phyloP scores from a whole-genome alignment of 2,113 vertebrate species.

The Columbina picui region DNA sequence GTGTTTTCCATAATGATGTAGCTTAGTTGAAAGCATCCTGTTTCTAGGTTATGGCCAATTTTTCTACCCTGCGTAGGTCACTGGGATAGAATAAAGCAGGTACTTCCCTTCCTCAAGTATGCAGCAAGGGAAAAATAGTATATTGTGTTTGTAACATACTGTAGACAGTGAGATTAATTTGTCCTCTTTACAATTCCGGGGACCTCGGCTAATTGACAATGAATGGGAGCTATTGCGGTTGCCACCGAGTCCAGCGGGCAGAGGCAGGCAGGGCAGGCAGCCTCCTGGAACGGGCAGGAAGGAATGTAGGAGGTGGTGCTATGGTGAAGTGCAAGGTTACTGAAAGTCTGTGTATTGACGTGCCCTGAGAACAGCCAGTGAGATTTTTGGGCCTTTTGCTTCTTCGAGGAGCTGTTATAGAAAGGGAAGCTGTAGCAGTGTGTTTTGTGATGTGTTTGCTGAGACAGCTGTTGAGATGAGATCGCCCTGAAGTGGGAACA shows the following conservation, averaged over 20 bases:
- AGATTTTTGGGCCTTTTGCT: neutral
- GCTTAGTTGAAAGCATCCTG: neutral
- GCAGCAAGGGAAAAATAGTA: neutral
- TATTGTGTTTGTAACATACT: neutral
- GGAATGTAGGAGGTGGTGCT: neutral
- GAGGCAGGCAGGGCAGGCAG: neutral
- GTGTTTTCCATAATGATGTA: neutral
- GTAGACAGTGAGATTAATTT: neutral
- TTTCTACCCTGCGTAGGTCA: neutral
- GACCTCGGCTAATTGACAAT: neutral
- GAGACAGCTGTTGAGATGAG: neutral
- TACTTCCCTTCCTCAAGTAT: neutral
- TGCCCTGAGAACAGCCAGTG: neutral
- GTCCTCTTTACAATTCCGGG: neutral
- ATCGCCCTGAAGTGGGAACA: neutral
- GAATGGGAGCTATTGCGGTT: neutral
- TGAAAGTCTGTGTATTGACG: neutral
- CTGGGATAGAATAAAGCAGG: neutral
- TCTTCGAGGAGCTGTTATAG: neutral
- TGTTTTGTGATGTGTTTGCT: accelerated
- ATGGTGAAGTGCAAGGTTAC: neutral
- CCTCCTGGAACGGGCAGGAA: accelerated
- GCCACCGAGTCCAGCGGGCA: neutral
- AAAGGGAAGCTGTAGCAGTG: accelerated
- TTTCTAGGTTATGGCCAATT: neutral